Evolutionary conservation across 2,888 invertebrate genomes (phyloP), one percentile per base, ranked within the genome.

Genomic region (Pristionchus entomophagus): DNA sequence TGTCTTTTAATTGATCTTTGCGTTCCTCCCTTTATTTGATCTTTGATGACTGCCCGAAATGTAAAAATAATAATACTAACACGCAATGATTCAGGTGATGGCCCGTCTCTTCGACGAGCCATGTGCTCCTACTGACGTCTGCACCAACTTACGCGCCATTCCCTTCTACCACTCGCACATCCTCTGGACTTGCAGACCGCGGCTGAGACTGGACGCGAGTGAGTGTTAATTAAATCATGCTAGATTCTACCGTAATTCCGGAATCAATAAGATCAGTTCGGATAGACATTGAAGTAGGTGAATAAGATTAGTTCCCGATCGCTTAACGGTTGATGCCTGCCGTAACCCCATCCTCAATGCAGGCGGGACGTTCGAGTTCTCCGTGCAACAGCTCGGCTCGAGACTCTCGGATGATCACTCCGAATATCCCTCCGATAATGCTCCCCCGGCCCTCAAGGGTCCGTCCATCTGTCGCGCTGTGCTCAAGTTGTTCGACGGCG

Each of bases 121-220:
- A n/a, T n/a, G n/a, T n/a, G n/a, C n/a, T n/a, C n/a, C n/a, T n/a
- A n/a, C n/a, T n/a, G n/a, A n/a, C n/a, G n/a, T n/a, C n/a, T n/a
- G 51, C 51, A 51, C 51, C 51, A 2, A 2, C 5, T 2, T 51
- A 14, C 14, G 22, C 51, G 4, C 77, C 14, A 2, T 77, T n/a
- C 77, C 77, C 1, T 35, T 77, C 77, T 77, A 77, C 41, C 77
- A 77, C 77, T 10, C 14, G 12, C 45, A 41, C 41, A n/a, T 77
- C 45, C 77, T 77, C 38, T 77, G 77, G 77, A 38, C 12, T n/a
- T 41, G 22, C 77, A 10, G 14, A 3, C 77, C 29, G 22, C 77
- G 77, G 3, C 14, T 77, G 2, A 10, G 35, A 3, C 2, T 3
- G 4, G 77, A 4, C 77, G 29, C n/a, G n/a, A n/a, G 29, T 51